Conservation (phyloP, 2,888 invertebrate genomes). For the Yponomeuta cagnagella region DNA sequence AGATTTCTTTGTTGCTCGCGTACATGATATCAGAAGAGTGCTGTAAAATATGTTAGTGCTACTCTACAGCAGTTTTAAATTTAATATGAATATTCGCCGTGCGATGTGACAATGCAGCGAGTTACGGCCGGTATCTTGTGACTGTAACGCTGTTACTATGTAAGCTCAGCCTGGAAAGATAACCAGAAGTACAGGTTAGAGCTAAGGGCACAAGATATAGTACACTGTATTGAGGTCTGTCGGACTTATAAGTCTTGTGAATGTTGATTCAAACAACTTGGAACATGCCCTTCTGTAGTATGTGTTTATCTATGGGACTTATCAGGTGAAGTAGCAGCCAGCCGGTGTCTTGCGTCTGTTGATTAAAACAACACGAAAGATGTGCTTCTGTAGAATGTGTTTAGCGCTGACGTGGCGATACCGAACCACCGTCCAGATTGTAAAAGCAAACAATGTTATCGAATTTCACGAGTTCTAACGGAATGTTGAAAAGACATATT, state of each 20-base stretch:
- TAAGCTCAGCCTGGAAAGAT: neutral
- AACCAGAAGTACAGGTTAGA: neutral
- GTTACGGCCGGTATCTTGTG: slow-evolving; percentile 1
- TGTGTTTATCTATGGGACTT: neutral
- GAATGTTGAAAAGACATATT: neutral
- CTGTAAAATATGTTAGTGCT: neutral
- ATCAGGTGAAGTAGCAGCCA: no score
- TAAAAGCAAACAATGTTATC: neutral
- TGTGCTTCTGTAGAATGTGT: neutral
- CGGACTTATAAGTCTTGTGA: no score
- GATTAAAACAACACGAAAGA: neutral
- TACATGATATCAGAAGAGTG: neutral
- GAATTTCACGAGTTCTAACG: neutral
- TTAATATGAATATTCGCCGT: slow-evolving; percentile 5
- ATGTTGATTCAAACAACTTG: neutral
- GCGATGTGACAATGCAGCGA: slow-evolving; percentile 22
- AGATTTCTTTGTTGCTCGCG: neutral
- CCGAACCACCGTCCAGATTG: neutral
- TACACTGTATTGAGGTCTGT: no score
- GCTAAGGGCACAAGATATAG: no score
- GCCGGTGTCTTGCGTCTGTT: neutral
- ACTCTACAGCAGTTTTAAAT: neutral
- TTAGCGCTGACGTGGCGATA: neutral
- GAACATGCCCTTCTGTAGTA: neutral
- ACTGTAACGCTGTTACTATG: neutral